Percentiles rank a stretch among this genome's conserved stretches.
Conservation (phyloP, 1,140 invertebrate genomes). For the Musca domestica region DNA sequence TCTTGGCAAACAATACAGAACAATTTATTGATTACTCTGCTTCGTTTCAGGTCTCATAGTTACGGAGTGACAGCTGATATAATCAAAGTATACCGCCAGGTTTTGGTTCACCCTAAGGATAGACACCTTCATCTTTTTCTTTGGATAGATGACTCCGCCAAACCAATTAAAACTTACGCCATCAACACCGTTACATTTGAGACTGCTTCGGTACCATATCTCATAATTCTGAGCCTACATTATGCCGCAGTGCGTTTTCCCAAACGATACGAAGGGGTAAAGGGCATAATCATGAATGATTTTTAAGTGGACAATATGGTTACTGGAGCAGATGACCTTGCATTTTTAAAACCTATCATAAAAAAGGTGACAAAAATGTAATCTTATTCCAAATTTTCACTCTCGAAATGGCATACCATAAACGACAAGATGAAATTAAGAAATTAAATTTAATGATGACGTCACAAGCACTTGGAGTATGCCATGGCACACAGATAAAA, state of each 20-base stretch:
- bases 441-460: background rate
- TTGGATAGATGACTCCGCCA: constrained; percentile 34
- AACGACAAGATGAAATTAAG: background rate
- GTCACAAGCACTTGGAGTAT: background rate
- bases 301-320: constrained; percentile 58
- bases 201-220: constrained; percentile 42
- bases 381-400: background rate
- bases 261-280: constrained; percentile 32
- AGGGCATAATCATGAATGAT: constrained; percentile 39
- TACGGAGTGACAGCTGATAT: constrained; percentile 32
- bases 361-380: constrained; percentile 12
- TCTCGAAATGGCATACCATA: too few species aligned
- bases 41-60: constrained; percentile 38
- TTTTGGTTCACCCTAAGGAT: constrained; percentile 31
- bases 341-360: constrained; percentile 3
- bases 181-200: constrained; percentile 41
- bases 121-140: constrained; percentile 46
- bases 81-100: constrained; percentile 44
- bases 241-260: constrained; percentile 31
- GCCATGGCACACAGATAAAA: constrained; percentile 24
- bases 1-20: constrained; percentile 30
- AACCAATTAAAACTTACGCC: constrained; percentile 28
- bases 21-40: constrained; percentile 8
- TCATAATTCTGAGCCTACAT: constrained; percentile 41
- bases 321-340: constrained; percentile 36